Evolutionary conservation across 2,797 vertebrate species (phyloP), one percentile per base, ranked within the genome.

Genomic region (Neosalanx taihuensis): DNA sequence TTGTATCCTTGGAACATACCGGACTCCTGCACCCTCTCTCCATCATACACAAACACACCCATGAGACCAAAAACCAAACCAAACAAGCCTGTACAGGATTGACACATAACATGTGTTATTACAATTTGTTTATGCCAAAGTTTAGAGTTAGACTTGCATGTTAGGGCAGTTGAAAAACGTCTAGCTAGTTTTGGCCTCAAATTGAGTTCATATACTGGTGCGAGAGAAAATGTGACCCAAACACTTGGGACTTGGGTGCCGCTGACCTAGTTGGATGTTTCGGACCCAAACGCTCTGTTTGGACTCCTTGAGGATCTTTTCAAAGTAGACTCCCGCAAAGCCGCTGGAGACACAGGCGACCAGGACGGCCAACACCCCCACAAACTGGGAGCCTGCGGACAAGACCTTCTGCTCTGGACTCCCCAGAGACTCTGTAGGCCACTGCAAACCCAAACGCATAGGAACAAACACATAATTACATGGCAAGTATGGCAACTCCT

Each of bases 1-100:
- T 94, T 99, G 91, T 99, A 99, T 65, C 97, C 97, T 91, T 99
- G 98, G 89, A 99, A 97, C 94, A 99, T 95, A 74, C 98, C 98
- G 1, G 94, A 92, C 86, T 97, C 94, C 71, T 83, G 90, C 71
- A 99, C 92, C 35, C 94, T 83, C 73, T 97, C 93, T 64, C 97
- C 97, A 58, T 99, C 97, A 57, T 97, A 99, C 78, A 93, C 87
- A 80, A 97, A 92, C 84, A 99, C 96, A 73, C 96, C 97, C 77
- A 97, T 93, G 80, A 98, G 81, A 71, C 96, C 96, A 76, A 99
- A 99, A 79, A 99, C 90, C 74, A 97, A 89, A 30, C 97, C 96
- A 80, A 99, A 99, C 90, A 98, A 88, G 60, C 96, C 98, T 56
- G 51, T 56, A n/a, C 17, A 56, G 17, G 15, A 56, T 56, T 4